Conservation (phyloP, 2,797 vertebrate species). For the Scolopax bukidnonensis region DNA sequence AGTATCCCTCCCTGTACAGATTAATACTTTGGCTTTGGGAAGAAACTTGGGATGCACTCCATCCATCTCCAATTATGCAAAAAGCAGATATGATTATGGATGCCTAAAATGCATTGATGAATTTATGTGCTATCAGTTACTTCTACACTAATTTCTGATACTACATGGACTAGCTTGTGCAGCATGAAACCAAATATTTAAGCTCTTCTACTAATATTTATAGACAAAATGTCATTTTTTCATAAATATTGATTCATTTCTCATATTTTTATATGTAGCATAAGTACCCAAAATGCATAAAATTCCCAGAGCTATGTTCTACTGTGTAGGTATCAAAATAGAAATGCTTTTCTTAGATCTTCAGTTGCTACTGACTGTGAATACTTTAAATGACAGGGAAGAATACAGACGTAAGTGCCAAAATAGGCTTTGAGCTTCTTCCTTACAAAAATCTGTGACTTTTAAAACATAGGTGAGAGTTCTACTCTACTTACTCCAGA, state of each 20-base stretch:
- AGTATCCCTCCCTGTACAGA: neutral
- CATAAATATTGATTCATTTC: conserved; percentile 18
- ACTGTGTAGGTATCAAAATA: neutral
- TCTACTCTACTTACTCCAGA: neutral
- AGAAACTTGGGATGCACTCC: neutral
- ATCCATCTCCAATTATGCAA: neutral
- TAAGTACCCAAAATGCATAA: neutral
- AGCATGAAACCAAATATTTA: conserved; percentile 7
- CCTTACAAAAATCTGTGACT: neutral
- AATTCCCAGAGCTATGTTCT: neutral
- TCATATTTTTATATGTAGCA: neutral
- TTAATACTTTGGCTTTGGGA: neutral
- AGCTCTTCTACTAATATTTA: conserved; percentile 3
- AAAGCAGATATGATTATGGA: neutral
- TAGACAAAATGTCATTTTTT: neutral
- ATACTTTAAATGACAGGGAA: neutral
- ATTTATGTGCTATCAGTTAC: neutral
- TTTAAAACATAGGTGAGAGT: neutral
- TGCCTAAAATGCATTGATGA: neutral
- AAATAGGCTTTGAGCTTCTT: neutral
- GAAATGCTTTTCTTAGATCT: conserved; percentile 37
- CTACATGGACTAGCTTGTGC: neutral
- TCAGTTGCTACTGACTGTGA: conserved; percentile 2
- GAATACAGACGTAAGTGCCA: neutral
- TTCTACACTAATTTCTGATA: neutral